Base-by-base conservation (phyloP, 2,888 invertebrate species). In the Miltochrista miniata region DNA sequence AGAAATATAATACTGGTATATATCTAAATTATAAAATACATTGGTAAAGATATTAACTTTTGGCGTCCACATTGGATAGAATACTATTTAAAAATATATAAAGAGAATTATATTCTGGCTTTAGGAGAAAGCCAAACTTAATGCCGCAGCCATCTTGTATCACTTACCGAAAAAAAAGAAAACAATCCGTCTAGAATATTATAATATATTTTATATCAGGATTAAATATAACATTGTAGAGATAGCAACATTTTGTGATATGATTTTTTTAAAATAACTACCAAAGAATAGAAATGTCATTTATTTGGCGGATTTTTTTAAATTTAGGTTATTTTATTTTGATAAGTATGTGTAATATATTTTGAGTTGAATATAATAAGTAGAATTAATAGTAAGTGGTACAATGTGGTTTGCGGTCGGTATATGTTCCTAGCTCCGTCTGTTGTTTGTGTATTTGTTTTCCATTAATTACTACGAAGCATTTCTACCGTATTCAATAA, bases 401-500 rank as follows among this genome's bases (percentile, higher is more conserved):
- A 74, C 64, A 63, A 36, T 54, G 58, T 66, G 72, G 65, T 59
- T 49, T 56, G 70, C 79, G 79, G 85, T 84, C 83, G 90, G 90
- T 91, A 89, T 88, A 91, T 88, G 90, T 91, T 91, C 90, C 90
- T 91, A 91, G 81, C 82, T 84, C 89, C 85, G 89, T 90, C 86
- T 85, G 84, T 89, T 87, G 77, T 82, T 90, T 89, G 85, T 68
- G 63, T 70, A 77, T 88, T 90, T 90, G 90, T 90, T 90, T 88
- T 87, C 83, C 86, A 87, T 87, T 87, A 81, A 80, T 83, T 85
- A 84, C 68, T 88, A 88, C 85, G 85, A 89, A 88, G 79, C 91
- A 90, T 90, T 90, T 90, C 91, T 90, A 90, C 91, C 90, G 87
- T 90, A 91, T 87, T 90, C 91, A 90, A 90, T 91, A 91, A 91